Base-by-base conservation (phyloP, 92 coral and sea anemone genomes). In the Desmophyllum pertusum region DNA sequence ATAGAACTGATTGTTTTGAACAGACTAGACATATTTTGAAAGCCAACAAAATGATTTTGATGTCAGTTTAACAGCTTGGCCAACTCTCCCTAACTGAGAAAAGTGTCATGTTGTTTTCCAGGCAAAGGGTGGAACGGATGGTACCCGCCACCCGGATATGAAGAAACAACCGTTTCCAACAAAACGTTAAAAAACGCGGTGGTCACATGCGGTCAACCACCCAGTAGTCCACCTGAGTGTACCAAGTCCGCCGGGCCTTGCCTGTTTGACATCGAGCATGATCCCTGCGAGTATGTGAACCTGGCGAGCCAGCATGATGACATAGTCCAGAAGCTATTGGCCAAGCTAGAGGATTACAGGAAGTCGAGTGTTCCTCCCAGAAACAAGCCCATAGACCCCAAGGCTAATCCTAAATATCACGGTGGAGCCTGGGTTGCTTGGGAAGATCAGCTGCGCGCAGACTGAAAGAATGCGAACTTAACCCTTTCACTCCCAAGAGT, bases 201-300 rank as follows among this genome's bases (percentile, higher is more conserved):
- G 33, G 97, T 93, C 15, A 91, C 73, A 3, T 93, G 97, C 69
- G 62, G 52, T 70, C 59, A 83, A 25, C 91, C 92, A 2, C 97
- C 97, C 2, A 64, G 82, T 41, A 68, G 39, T 3, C 83, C 93
- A 0, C 73, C 84, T 0, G 46, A 80, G 62, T 93, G 97, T 59
- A 91, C 92, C 38, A 74, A 70, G 21, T 4, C 76, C 27, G 72
- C 59, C 1, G 97, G 94, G 25, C 97, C 97, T 14, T 93, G 97
- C 63, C 61, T 91, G 72, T 93, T 93, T 78, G 87, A 93, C 70
- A 43, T 93, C 11, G 85, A 65, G 7, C 70, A 87, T 9, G 97
- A 93, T 79, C 97, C 97, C 4, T 93, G 97, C 62, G 94, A 93
- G 62, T 91, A 93, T 76, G 91, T 79, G 31, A 93, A 93, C 79